Evolutionary conservation across 2,888 invertebrate species (phyloP).

Genomic region (Lysandra bellargus): DNA sequence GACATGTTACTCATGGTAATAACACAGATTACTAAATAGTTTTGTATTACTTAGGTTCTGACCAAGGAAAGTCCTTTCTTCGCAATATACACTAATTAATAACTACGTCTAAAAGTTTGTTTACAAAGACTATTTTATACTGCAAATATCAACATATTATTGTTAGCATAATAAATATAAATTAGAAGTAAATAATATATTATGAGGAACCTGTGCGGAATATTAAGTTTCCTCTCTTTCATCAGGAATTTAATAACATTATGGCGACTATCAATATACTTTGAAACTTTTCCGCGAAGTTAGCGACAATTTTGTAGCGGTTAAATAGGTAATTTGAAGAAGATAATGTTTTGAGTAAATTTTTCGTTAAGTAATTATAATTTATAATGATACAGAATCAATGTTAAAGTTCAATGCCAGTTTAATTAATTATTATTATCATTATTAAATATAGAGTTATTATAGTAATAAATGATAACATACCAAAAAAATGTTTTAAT

Average conservation of each 20-base stretch:
- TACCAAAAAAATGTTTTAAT: no score
- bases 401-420: not conserved
- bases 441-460: no score
- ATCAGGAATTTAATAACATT: not conserved
- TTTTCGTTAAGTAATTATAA: not conserved
- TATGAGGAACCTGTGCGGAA: not conserved
- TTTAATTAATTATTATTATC: not conserved
- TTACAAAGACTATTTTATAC: not conserved
- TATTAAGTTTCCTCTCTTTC: not conserved
- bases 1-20: no score
- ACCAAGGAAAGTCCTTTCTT: not conserved
- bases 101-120: not conserved
- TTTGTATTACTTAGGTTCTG: no score
- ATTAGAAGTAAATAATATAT: not conserved
- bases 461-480: no score
- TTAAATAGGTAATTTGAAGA: not conserved
- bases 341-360: not conserved
- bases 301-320: slow-evolving; percentile 1
- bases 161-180: not conserved
- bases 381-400: not conserved
- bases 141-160: not conserved
- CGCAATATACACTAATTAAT: not conserved
- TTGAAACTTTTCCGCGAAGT: not conserved
- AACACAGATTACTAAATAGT: no score
- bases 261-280: not conserved